These are phyloP conservation scores for Cryptophagus acutangulus DNA, from an alignment of 2,888 invertebrate genomes.

Conservation along the genomic window DNA sequence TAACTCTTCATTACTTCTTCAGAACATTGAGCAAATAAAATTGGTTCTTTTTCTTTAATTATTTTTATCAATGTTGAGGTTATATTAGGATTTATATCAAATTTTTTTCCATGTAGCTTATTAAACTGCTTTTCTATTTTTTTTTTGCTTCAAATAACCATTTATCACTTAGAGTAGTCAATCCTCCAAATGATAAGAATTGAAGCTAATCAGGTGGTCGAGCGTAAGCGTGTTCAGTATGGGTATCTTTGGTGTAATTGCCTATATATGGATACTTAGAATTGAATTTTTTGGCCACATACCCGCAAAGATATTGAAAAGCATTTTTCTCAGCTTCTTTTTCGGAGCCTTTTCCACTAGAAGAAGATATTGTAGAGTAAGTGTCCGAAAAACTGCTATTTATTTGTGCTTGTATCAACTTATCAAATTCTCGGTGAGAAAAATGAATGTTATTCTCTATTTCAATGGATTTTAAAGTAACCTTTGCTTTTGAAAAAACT, in stretches of 20 bases:
- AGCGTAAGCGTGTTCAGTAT: constrained; percentile 9
- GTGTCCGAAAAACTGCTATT: background rate
- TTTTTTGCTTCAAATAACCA: background rate
- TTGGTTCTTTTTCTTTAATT: too few relatives aligned
- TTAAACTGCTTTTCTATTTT: background rate
- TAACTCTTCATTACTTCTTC: too few relatives aligned
- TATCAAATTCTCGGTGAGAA: background rate
- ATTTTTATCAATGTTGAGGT: too few relatives aligned
- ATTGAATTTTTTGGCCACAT: constrained; percentile 20
- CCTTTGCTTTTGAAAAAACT: background rate
- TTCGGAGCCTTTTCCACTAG: background rate
- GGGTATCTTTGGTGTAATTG: constrained; percentile 13
- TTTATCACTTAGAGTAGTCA: constrained; percentile 8
- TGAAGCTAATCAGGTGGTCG: constrained; percentile 17
- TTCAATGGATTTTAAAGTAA: background rate
- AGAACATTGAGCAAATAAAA: too few relatives aligned
- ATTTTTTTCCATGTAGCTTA: constrained; percentile 3
- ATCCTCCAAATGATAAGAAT: constrained; percentile 23
- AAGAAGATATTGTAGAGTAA: background rate
- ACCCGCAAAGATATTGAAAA: constrained; percentile 20
- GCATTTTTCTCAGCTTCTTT: background rate
- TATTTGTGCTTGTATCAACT: background rate
- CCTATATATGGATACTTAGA: constrained; percentile 18
- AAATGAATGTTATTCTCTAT: background rate
- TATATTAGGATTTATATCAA: constrained; percentile 2